Evolutionary conservation across 2,888 invertebrate genomes (phyloP), one percentile per base, ranked within the genome.

Genomic region (Dasypolia templi): DNA sequence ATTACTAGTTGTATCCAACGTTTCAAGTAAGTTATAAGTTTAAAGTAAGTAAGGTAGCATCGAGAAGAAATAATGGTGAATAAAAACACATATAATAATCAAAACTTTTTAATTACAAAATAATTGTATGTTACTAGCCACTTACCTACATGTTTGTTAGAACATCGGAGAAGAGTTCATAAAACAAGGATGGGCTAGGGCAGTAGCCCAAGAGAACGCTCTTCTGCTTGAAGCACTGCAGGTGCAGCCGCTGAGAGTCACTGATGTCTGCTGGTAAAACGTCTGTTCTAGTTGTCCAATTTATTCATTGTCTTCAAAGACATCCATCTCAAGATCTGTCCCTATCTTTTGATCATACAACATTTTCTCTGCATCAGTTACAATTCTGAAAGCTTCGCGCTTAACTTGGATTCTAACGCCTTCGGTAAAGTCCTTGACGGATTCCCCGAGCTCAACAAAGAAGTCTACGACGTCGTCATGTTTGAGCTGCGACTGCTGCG

Each of bases 301-400:
- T 51, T 51, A 70, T 42, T 51, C 46, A 42, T 72, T n/a, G 19
- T 26, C n/a, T 39, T 19, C 32, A 22, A 32, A 44, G 12, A 3
- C 51, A 53, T 75, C 29, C 7, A 14, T n/a, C 26, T 35, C 26
- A 35, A 42, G 22, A 22, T 75, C 51, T 7, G 29, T 11, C n/a
- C 17, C 42, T 19, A 53, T 22, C 26, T 72, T 72, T 26, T 22
- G 26, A 53, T 72, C 17, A 26, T 35, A 53, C 62, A 75, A 61
- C 72, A 51, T 59, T 75, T 72, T 61, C 61, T 72, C 72, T 12
- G 72, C 75, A 44, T 72, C 72, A 26, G 61, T 61, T 22, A 72
- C 72, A 7, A 72, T 72, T 51, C 46, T 72, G 26, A 72, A 72
- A 61, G 75, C 72, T 51, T 72, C 32, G 42, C 72, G 72, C 72